These are phyloP conservation scores for Eupithecia exiguata DNA, from an alignment of 2,888 invertebrate genomes.

Conservation along the genomic window DNA sequence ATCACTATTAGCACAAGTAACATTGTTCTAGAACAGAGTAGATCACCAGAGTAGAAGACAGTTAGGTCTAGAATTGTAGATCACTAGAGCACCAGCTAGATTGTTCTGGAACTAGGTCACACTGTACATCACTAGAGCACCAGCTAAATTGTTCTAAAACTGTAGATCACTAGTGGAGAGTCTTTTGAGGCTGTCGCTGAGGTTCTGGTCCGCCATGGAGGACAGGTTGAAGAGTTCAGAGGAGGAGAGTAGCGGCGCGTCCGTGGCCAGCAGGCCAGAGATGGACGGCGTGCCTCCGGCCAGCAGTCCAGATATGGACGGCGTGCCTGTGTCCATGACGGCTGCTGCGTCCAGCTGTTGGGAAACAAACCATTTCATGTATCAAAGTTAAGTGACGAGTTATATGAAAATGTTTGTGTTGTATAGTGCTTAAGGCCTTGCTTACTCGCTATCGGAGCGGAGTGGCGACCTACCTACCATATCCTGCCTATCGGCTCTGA, in stretches of 20 bases:
- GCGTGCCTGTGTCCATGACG: slow-evolving; percentile 45
- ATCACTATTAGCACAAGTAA: too few species aligned
- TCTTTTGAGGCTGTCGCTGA: slow-evolving; percentile 61
- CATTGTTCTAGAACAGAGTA: neutral
- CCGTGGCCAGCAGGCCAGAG: slow-evolving; percentile 57
- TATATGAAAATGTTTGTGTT: too few species aligned
- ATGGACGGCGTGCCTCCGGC: slow-evolving; percentile 53
- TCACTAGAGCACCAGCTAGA: neutral
- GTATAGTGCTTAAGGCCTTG: too few species aligned
- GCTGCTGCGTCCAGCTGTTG: slow-evolving; percentile 37
- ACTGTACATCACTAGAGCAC: neutral
- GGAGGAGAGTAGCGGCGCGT: slow-evolving; percentile 65
- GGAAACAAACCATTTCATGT: neutral
- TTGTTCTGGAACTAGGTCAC: too few species aligned
- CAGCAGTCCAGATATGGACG: slow-evolving; percentile 57
- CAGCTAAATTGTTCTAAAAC: neutral
- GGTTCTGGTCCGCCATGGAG: slow-evolving; percentile 50
- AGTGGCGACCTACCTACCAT: too few species aligned
- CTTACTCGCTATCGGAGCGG: too few species aligned
- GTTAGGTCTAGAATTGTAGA: neutral
- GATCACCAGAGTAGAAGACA: neutral
- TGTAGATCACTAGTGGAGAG: slow-evolving; percentile 62
- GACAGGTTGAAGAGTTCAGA: slow-evolving; percentile 79
- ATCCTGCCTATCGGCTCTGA: too few species aligned
- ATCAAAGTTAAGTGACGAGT: too few species aligned